Percentiles rank a stretch among this genome's conserved stretches.
Conservation (phyloP, 1,140 invertebrate genomes). For the Drosophila equinoxialis region DNA sequence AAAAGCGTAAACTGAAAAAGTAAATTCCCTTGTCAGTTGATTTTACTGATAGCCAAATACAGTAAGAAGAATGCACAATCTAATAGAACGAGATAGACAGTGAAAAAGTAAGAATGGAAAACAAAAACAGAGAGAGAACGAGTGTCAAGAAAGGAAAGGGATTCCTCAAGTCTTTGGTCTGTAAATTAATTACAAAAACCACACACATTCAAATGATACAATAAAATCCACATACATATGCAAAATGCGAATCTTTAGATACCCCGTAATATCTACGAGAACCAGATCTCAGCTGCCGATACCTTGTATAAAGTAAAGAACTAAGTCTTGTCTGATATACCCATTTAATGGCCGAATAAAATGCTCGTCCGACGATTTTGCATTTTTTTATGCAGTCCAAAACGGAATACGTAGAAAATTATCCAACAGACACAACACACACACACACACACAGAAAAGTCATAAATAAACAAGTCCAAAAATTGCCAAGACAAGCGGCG, state of each 20-base stretch:
- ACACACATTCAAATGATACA: constrained; percentile 28
- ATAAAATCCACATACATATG: constrained; percentile 44
- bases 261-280: constrained; percentile 19
- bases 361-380: constrained; percentile 55
- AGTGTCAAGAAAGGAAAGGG: constrained; percentile 34
- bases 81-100: not conserved
- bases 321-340: not conserved
- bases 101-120: constrained; percentile 15
- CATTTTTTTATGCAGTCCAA: constrained; percentile 71
- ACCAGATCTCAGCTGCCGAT: not conserved
- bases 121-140: constrained; percentile 38
- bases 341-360: constrained; percentile 39
- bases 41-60: constrained; percentile 18
- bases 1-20: constrained; percentile 43
- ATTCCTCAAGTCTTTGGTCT: constrained; percentile 48
- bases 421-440: constrained; percentile 48
- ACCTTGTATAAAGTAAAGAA: no score
- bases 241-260: constrained; percentile 34
- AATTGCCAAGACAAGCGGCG: constrained; percentile 59
- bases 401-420: constrained; percentile 56
- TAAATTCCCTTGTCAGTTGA: constrained; percentile 37
- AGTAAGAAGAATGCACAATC: constrained; percentile 50
- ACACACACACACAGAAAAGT: constrained; percentile 40
- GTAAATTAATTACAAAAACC: constrained; percentile 70
- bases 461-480: constrained; percentile 79